phyloP scores from a whole-genome alignment of 2,797 vertebrate species.

The Cynodonichthys magdalenae region DNA sequence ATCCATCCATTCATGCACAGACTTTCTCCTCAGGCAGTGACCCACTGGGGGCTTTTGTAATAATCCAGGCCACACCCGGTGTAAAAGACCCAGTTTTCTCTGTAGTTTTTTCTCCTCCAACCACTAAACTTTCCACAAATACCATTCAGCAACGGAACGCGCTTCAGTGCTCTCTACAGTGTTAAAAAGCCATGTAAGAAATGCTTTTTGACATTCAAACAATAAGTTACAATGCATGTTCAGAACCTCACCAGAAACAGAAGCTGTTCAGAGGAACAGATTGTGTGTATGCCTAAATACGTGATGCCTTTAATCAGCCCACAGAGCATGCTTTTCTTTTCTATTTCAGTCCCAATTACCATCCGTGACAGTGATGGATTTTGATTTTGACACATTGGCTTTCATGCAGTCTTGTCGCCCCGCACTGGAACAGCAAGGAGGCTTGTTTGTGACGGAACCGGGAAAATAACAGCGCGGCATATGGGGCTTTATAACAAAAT shows the following conservation, averaged over 20 bases:
- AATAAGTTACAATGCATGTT: slow-evolving; percentile 38
- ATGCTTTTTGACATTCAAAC: slow-evolving; percentile 44
- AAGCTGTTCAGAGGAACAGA: slow-evolving; percentile 34
- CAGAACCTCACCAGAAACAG: slow-evolving; percentile 21
- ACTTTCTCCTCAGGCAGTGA: slow-evolving; percentile 59
- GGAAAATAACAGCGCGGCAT: slow-evolving; percentile 61
- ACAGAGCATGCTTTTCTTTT: slow-evolving; percentile 29
- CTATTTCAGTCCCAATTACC: slow-evolving; percentile 64
- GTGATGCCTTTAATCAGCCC: slow-evolving; percentile 49
- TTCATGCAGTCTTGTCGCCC: slow-evolving; percentile 54
- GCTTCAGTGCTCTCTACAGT: background rate
- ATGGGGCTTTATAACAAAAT: slow-evolving; percentile 71
- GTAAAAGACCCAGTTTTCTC: slow-evolving; percentile 49
- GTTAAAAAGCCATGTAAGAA: slow-evolving; percentile 33
- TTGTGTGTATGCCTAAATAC: slow-evolving; percentile 16
- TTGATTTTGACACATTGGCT: slow-evolving; percentile 71
- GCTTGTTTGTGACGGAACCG: slow-evolving; percentile 58
- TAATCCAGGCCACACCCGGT: slow-evolving; percentile 69
- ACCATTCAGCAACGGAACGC: slow-evolving; percentile 24
- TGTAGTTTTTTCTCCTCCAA: slow-evolving; percentile 29
- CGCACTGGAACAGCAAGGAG: slow-evolving; percentile 41
- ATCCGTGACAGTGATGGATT: slow-evolving; percentile 73
- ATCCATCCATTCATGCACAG: slow-evolving; percentile 45
- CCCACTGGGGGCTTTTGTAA: slow-evolving; percentile 63
- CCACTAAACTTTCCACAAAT: slow-evolving; percentile 26